Evolutionary conservation across 2,888 invertebrate genomes (phyloP).

Genomic region (Cetonia aurata): DNA sequence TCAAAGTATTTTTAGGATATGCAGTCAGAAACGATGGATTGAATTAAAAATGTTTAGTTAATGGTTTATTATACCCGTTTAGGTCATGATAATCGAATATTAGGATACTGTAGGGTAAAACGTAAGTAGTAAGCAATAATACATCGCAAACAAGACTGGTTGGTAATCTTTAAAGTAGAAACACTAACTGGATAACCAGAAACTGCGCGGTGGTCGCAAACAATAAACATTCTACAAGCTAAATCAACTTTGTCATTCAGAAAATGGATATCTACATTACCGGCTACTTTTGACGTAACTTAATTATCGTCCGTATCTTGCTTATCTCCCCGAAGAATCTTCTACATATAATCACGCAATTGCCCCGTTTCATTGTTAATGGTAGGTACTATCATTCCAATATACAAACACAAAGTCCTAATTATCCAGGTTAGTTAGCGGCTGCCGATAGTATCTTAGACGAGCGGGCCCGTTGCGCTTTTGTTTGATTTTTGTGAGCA

Average conservation of each 20-base stretch:
- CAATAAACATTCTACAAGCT: slow-evolving; percentile 25
- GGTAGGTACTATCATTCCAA: slow-evolving; percentile 43
- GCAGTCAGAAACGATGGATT: too few relatives aligned
- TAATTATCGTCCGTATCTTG: slow-evolving; percentile 27
- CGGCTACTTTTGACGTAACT: slow-evolving; percentile 29
- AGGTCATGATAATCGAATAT: too few relatives aligned
- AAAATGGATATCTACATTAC: slow-evolving; percentile 36
- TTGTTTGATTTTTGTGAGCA: slow-evolving; percentile 53
- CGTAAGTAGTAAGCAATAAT: too few relatives aligned
- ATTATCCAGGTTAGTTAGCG: slow-evolving; percentile 50
- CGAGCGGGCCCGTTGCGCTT: slow-evolving; percentile 46
- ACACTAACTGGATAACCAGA: too few relatives aligned
- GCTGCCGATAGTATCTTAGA: slow-evolving; percentile 47
- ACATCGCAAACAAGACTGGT: too few relatives aligned
- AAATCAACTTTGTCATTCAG: slow-evolving; percentile 37
- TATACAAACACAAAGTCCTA: slow-evolving; percentile 46
- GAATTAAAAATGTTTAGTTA: too few relatives aligned
- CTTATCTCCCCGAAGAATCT: slow-evolving; percentile 28
- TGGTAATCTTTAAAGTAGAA: too few relatives aligned
- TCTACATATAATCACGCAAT: slow-evolving; percentile 26
- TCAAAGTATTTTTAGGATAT: too few relatives aligned
- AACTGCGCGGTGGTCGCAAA: slow-evolving; percentile 15
- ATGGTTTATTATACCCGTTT: too few relatives aligned
- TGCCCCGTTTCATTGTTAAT: slow-evolving; percentile 41
- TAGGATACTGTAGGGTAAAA: too few relatives aligned